Evolutionary conservation across 2,797 vertebrate species (phyloP), one percentile per base, ranked within the genome.

Genomic region (Coluber constrictor): DNA sequence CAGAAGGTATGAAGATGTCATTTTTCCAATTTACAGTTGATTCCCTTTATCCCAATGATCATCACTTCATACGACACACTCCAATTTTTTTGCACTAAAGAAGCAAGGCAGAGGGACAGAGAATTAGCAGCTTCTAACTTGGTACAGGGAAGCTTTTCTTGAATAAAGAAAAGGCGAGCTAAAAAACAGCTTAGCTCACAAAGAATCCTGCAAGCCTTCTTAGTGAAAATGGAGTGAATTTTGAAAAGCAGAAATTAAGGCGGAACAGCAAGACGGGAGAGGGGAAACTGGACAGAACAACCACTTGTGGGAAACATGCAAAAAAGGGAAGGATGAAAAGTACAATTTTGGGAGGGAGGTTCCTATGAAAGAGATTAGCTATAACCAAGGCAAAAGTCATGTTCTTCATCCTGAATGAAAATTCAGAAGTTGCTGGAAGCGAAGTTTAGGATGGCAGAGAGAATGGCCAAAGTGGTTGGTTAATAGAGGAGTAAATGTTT

Each of bases 41-140:
- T 93, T 56, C 86, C 60, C 90, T 59, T 93, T 92, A 94, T 91
- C 94, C 95, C 93, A 47, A 12, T 83, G 20, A 54, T 56, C 59
- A 59, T 59, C 55, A 59, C 43, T 3, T 86, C 23, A 83, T 18
- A 60, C 70, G 16, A 23, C 61, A 20, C 93, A 90, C 55, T 92
- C 51, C 63, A 47, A 32, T 70, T 89, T 63, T 88, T 60, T 56
- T 90, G 90, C 93, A 87, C 91, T 91, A 55, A 25, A 13, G 32
- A 55, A 63, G 27, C 2, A 79, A 61, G 43, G 92, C 63, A 91
- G 91, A 88, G 92, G 95, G 94, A 90, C 92, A 95, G 95, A 95
- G 93, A 95, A 94, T 63, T n/a, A 91, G 56, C 66, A 88, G 88
- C 93, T 90, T 95, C 95, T 94, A 96, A 97, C 95, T 96, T 96